These are phyloP conservation scores for Scaptodrosophila lebanonensis DNA, from an alignment of 1,140 invertebrate species.

Conservation along the genomic window DNA sequence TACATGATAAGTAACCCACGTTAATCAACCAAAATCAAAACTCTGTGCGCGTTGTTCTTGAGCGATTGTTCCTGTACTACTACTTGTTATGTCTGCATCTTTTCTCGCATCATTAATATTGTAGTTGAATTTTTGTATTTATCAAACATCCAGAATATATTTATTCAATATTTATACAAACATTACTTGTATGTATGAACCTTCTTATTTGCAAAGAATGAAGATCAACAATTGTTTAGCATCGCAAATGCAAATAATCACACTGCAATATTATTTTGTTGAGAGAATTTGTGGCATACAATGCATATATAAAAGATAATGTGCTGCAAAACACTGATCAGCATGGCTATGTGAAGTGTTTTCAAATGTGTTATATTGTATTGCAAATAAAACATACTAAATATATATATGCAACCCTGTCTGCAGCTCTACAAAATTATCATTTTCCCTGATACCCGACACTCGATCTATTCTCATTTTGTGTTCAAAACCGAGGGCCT, in stretches of 20 bases:
- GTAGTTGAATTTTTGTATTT: constrained; percentile 70
- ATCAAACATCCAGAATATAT: constrained; percentile 28
- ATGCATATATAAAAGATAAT: constrained; percentile 3
- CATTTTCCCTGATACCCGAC: constrained; percentile 13
- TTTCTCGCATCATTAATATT: constrained; percentile 76
- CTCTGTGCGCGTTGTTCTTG: constrained; percentile 21
- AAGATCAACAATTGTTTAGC: constrained; percentile 28
- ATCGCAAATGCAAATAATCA: constrained; percentile 50
- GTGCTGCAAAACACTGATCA: constrained; percentile 15
- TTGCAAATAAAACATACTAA: no score
- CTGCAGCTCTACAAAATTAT: constrained; percentile 28
- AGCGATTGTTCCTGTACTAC: constrained; percentile 38
- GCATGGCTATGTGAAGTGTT: constrained; percentile 34
- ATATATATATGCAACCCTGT: no score
- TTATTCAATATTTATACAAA: constrained; percentile 16
- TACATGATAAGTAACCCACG: constrained; percentile 2
- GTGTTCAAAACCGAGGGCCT: no score
- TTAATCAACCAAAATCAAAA: background rate
- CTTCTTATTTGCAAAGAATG: background rate
- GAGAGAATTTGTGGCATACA: constrained; percentile 60
- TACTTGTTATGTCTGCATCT: constrained; percentile 61
- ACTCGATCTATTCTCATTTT: no score
- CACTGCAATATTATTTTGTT: constrained; percentile 76
- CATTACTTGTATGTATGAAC: background rate
- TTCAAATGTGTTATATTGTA: no score